Evolutionary conservation across 2,113 vertebrate species (phyloP), one percentile per base, ranked within the genome.

Genomic region (Saccopteryx bilineata): DNA sequence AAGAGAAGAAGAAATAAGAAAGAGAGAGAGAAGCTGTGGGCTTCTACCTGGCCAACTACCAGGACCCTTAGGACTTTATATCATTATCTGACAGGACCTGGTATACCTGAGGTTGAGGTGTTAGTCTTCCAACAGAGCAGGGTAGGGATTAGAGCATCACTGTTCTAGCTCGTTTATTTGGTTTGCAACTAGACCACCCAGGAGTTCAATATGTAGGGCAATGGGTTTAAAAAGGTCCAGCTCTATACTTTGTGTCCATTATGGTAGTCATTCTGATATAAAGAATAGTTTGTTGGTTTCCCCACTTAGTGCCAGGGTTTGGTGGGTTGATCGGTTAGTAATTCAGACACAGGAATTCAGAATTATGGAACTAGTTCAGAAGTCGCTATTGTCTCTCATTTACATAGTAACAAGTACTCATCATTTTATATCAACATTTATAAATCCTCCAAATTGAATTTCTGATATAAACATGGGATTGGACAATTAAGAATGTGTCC

Each of bases 311-410:
- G 5, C 39, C 69, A 60, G 54, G 68, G 17, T 2, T 63, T 9
- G 56, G 15, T 76, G 31, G 3, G 61, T 68, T 85, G 50, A 48
- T 31, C 3, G 1, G 9, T 54, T 92, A 48, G 9, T 93, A 82
- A 78, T 63, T 91, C 46, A 72, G 66, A 78, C 18, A 11, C 5
- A 4, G 68, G 63, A 90, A 66, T 76, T 95, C 66, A 2, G n/a
- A 39, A 46, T 85, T 23, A 71, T 31, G 54, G 78, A 61, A 87
- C 46, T 80, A 31, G 17, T 76, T 90, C 26, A 71, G 88, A 96
- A 92, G 81, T 56, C 69, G 88, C n/a, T 58, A 13, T 63, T 91
- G 7, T 24, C 23, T 66, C 2, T 90, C 31, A 23, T 31, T 63
- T 48, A 79, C 11, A 17, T 18, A 65, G 21, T 33, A 90, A 76